Evolutionary conservation across 2,888 invertebrate genomes (phyloP).

Genomic region (Phasia obesa): DNA sequence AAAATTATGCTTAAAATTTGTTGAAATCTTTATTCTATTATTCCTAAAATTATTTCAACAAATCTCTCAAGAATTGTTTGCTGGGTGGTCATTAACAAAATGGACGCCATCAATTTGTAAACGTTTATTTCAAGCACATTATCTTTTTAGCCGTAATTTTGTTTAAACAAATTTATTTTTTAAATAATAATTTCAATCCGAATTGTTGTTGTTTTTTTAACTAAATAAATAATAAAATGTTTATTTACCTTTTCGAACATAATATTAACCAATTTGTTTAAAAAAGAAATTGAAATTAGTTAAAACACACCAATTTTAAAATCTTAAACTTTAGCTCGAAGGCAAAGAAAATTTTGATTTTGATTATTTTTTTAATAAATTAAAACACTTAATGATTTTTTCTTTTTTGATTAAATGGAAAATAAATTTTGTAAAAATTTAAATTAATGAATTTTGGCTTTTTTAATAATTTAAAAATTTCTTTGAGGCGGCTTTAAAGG

Average conservation of each 20-base stretch:
- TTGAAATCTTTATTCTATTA: too few relatives aligned
- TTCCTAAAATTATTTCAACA: too few relatives aligned
- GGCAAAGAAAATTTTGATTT: conserved; percentile 13
- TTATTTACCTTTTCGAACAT: conserved; percentile 50
- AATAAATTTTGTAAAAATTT: conserved; percentile 1
- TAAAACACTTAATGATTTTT: conserved; percentile 12
- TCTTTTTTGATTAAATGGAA: not conserved
- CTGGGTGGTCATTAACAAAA: conserved; percentile 57
- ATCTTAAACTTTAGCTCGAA: not conserved
- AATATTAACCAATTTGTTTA: conserved; percentile 36
- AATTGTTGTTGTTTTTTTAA: not conserved
- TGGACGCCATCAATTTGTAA: conserved; percentile 57
- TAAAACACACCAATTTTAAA: conserved; percentile 25
- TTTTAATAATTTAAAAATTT: not conserved
- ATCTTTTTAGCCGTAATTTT: not conserved
- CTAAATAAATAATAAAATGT: not conserved
- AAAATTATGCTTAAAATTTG: too few relatives aligned
- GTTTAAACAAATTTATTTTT: not conserved
- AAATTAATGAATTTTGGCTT: too few relatives aligned
- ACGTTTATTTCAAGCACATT: conserved; percentile 1
- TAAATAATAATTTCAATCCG: not conserved
- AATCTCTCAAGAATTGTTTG: conserved; percentile 3
- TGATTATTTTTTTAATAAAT: not conserved
- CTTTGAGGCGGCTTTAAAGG: conserved; percentile 15
- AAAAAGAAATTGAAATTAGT: conserved; percentile 5